Percentiles rank a stretch among this genome's conserved stretches.
phyloP scores from a whole-genome alignment of 2,797 vertebrate genomes.

The Adrianichthys oophorus region DNA sequence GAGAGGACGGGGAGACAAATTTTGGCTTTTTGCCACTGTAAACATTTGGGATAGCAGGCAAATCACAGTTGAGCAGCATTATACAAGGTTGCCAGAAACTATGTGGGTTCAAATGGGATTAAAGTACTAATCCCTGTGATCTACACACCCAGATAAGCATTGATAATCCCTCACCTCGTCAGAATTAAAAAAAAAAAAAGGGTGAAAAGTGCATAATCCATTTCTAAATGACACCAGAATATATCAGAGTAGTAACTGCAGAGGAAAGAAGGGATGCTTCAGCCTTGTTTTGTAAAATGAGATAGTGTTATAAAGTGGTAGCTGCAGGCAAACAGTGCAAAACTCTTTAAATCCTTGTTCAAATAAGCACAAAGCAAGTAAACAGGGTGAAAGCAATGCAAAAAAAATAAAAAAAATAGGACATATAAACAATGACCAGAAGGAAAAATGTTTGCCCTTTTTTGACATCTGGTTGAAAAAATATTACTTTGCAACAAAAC shows the following conservation, averaged over 20 bases:
- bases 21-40: constrained; percentile 47
- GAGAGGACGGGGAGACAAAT: constrained; percentile 15
- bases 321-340: constrained; percentile 43
- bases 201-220: constrained; percentile 42
- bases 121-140: constrained; percentile 68
- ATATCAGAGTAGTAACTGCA: constrained; percentile 3
- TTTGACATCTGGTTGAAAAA: constrained; percentile 1
- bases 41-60: constrained; percentile 47
- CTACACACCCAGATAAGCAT: constrained; percentile 66
- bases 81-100: constrained; percentile 61
- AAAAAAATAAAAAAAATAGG: constrained; percentile 28
- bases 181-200: constrained; percentile 48
- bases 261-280: constrained; percentile 11
- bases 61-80: constrained; percentile 55
- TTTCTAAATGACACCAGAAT: constrained; percentile 54
- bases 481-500: background rate
- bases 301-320: constrained; percentile 28
- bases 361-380: constrained; percentile 41
- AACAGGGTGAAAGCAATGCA: constrained; percentile 26
- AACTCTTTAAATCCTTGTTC: constrained; percentile 50
- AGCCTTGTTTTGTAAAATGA: constrained; percentile 11
- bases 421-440: constrained; percentile 5
- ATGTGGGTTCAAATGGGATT: constrained; percentile 68
- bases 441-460: constrained; percentile 22
- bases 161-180: constrained; percentile 64